These are phyloP conservation scores for Macaca fascicularis DNA, from an alignment of 2,113 vertebrate genomes.

Conservation along the genomic window DNA sequence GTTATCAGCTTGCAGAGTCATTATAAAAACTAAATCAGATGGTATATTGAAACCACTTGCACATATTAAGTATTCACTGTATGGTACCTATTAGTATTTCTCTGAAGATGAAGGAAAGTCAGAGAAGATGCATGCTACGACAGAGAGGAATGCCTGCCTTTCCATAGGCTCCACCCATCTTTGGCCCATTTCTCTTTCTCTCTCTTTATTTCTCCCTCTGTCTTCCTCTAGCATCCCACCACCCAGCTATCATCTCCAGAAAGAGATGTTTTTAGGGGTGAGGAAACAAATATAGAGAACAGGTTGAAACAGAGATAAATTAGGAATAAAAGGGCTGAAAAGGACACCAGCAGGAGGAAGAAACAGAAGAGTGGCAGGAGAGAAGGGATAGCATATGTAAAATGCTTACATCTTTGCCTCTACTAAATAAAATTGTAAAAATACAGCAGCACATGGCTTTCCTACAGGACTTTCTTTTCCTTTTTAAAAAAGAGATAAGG, in stretches of 20 bases:
- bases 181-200: not conserved
- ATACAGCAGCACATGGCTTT: not conserved
- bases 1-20: not conserved
- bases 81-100: conserved; percentile 17
- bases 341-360: not conserved
- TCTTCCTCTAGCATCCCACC: too few relatives aligned
- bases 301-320: not conserved
- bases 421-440: conserved; percentile 17
- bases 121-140: not conserved
- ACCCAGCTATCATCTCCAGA: not conserved
- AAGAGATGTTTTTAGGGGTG: not conserved
- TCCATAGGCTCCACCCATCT: not conserved
- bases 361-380: not conserved
- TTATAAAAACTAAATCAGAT: not conserved
- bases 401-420: not conserved
- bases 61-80: not conserved
- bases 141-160: not conserved
- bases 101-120: not conserved
- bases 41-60: not conserved
- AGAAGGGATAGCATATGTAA: not conserved
- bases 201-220: not conserved
- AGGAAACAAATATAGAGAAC: not conserved
- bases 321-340: not conserved
- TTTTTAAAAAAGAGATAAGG: not conserved
- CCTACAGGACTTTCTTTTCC: not conserved